These are phyloP conservation scores for Athalia rosae DNA, from an alignment of 2,888 invertebrate species.

Conservation along the genomic window DNA sequence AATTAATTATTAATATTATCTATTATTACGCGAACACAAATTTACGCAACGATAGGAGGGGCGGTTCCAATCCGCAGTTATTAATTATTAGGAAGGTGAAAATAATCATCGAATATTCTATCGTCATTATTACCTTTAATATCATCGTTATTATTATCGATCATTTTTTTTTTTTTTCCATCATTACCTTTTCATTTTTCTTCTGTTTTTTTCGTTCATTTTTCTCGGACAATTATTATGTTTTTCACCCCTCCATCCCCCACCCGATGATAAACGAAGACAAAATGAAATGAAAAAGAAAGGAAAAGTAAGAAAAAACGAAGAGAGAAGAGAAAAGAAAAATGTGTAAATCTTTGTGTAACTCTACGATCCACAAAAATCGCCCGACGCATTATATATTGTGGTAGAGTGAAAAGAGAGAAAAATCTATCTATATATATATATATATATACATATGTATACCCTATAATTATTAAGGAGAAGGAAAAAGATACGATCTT, in stretches of 20 bases:
- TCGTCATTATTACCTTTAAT: slow-evolving; percentile 18
- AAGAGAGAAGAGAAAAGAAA: neutral
- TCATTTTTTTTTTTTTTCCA: neutral
- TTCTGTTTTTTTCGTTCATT: neutral
- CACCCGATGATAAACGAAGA: slow-evolving; percentile 16
- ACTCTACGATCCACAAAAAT: too few relatives aligned
- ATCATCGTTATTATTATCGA: neutral
- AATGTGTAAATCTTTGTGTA: neutral
- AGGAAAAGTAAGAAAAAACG: neutral
- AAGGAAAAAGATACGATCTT: neutral
- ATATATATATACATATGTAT: slow-evolving; percentile 21
- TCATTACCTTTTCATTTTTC: neutral
- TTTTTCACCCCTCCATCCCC: slow-evolving; percentile 26
- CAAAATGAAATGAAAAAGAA: slow-evolving; percentile 20
- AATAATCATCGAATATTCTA: neutral
- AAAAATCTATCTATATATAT: slow-evolving; percentile 8
- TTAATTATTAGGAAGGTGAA: slow-evolving; percentile 32
- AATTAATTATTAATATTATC: neutral
- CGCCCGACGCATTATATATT: too few relatives aligned
- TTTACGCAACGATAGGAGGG: too few relatives aligned
- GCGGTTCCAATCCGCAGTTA: too few relatives aligned
- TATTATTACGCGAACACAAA: slow-evolving; percentile 23
- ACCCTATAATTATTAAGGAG: too few relatives aligned
- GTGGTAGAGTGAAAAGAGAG: slow-evolving; percentile 1
- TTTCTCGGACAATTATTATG: neutral